A percentile compares a stretch with the other conserved stretches of the same genome.
phyloP scores from a whole-genome alignment of 2,888 invertebrate genomes.

The Digitonthophagus gazella region DNA sequence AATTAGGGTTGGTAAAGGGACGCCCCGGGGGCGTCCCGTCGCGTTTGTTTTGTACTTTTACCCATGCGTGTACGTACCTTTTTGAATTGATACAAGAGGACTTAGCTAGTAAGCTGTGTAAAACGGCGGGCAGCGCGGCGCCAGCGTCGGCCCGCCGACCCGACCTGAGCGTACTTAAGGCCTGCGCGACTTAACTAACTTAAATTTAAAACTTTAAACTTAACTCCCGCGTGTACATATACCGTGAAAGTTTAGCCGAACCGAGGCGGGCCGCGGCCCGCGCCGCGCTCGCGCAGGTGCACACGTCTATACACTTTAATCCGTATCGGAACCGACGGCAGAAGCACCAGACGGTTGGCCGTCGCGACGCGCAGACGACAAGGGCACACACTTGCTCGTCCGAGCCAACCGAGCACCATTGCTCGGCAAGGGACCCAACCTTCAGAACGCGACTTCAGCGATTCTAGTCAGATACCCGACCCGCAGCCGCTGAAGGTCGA shows the following conservation, averaged over 20 bases:
- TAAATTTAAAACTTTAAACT: constrained; percentile 4
- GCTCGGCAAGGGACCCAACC: constrained; percentile 23
- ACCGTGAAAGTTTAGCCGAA: constrained; percentile 17
- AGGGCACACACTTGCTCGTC: constrained; percentile 32
- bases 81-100: constrained; percentile 40
- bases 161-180: constrained; percentile 21
- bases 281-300: constrained; percentile 46
- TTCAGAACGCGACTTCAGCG: constrained; percentile 27
- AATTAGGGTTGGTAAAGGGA: constrained; percentile 35
- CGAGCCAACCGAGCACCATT: constrained; percentile 16
- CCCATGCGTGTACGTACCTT: constrained; percentile 43
- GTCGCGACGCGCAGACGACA: constrained; percentile 26
- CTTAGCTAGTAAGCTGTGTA: constrained; percentile 49
- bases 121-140: constrained; percentile 39
- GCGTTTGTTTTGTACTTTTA: constrained; percentile 47
- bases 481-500: constrained; percentile 18
- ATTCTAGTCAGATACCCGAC: constrained; percentile 29
- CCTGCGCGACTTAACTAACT: background rate
- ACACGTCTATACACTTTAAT: constrained; percentile 51
- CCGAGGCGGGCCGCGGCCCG: constrained; percentile 30
- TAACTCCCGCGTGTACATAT: constrained; percentile 6
- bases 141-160: constrained; percentile 37
- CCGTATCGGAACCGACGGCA: constrained; percentile 49
- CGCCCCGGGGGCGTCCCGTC: constrained; percentile 32
- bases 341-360: constrained; percentile 21